Evolutionary conservation across 2,113 vertebrate species (phyloP).

Genomic region (Muntiacus reevesi): DNA sequence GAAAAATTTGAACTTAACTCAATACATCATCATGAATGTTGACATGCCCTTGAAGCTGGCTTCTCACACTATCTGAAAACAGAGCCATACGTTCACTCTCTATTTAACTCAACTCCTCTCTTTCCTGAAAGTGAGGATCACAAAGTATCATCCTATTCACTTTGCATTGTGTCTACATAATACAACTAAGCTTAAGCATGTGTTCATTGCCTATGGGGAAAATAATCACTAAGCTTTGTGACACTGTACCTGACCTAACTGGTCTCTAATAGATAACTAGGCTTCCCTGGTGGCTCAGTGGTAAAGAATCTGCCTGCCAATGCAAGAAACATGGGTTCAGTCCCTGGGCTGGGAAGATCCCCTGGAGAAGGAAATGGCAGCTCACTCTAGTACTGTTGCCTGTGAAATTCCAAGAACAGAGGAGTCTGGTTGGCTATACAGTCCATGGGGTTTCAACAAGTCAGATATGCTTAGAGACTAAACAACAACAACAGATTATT

Average conservation of each 20-base stretch:
- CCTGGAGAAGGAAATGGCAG: background rate
- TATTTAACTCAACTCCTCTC: background rate
- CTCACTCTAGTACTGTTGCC: background rate
- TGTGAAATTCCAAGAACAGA: background rate
- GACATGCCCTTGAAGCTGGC: constrained; percentile 2
- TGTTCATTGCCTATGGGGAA: background rate
- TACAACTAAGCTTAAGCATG: background rate
- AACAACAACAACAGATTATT: background rate
- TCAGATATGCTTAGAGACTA: background rate
- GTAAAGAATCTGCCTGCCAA: background rate
- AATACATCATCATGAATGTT: background rate
- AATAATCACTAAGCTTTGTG: background rate
- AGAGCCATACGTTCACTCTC: background rate
- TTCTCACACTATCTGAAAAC: background rate
- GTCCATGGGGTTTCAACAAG: background rate
- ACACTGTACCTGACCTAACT: background rate
- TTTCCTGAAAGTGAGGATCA: background rate
- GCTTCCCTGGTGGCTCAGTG: background rate
- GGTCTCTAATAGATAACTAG: background rate
- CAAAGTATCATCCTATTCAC: background rate
- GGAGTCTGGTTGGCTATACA: background rate
- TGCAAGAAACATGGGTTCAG: background rate
- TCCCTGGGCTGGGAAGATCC: background rate
- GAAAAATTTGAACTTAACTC: constrained; percentile 51
- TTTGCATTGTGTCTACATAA: background rate